These are phyloP conservation scores for Hydroisotoma schaefferi DNA, from an alignment of 2,888 invertebrate species.

Conservation along the genomic window DNA sequence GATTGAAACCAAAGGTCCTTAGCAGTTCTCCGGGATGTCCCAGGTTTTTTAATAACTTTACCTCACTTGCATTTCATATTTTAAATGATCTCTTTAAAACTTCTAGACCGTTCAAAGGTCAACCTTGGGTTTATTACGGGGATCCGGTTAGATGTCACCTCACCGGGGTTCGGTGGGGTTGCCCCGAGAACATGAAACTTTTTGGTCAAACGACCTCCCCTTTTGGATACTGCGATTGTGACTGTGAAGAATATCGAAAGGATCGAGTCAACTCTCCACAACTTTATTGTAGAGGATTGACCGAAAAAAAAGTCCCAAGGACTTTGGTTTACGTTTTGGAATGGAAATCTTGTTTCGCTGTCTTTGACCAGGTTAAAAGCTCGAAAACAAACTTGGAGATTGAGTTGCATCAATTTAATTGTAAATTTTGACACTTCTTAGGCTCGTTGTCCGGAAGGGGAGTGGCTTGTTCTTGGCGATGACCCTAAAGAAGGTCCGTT, in stretches of 20 bases:
- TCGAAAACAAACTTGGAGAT: no score
- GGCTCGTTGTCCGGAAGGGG: background rate
- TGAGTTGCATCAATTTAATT: no score
- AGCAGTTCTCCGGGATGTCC: background rate
- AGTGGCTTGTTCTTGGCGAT: slow-evolving; percentile 1
- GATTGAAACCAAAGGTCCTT: no score
- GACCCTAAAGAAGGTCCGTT: slow-evolving; percentile 4
- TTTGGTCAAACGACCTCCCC: background rate
- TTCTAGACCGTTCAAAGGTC: background rate
- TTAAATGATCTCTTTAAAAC: background rate
- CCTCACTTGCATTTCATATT: background rate
- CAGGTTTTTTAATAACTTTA: background rate
- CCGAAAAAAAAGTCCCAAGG: no score
- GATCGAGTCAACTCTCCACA: no score
- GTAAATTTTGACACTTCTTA: no score
- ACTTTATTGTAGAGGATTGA: no score
- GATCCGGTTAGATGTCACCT: background rate
- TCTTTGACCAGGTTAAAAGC: no score
- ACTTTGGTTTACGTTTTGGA: no score
- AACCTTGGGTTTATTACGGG: background rate
- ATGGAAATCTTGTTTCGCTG: no score
- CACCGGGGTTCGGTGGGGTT: background rate
- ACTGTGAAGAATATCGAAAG: no score
- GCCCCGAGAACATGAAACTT: background rate
- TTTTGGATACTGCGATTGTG: background rate